Percentiles rank a stretch among this genome's conserved stretches.
These are phyloP conservation scores for Hepsetus odoe DNA, from an alignment of 2,113 vertebrate genomes.

Conservation along the genomic window DNA sequence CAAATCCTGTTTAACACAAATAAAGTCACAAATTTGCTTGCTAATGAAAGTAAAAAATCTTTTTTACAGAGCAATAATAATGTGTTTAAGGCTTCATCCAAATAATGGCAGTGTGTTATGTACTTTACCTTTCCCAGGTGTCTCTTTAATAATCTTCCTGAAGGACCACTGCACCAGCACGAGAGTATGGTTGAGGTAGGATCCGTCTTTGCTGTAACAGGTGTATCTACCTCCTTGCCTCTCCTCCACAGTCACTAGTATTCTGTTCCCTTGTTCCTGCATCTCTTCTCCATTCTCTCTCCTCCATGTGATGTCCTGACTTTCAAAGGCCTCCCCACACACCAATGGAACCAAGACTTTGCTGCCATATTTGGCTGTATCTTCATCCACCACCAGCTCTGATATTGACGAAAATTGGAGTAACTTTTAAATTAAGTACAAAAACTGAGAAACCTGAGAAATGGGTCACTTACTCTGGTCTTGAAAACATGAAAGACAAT, in stretches of 20 bases:
- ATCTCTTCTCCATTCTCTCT: slow-evolving; percentile 27
- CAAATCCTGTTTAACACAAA: too few relatives aligned
- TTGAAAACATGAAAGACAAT: too few relatives aligned
- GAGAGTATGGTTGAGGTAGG: slow-evolving; percentile 55
- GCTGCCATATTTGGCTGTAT: slow-evolving; percentile 20
- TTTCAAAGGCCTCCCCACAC: slow-evolving; percentile 45
- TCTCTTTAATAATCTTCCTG: slow-evolving; percentile 51
- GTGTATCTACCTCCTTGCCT: slow-evolving; percentile 53
- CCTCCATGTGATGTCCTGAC: slow-evolving; percentile 45
- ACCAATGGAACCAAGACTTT: slow-evolving; percentile 43
- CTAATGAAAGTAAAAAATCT: too few relatives aligned
- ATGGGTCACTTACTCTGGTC: not conserved
- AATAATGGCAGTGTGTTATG: not conserved
- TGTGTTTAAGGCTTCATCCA: not conserved
- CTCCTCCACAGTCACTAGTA: slow-evolving; percentile 49
- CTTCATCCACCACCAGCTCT: slow-evolving; percentile 50
- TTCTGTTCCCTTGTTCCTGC: slow-evolving; percentile 36
- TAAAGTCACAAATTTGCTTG: too few relatives aligned
- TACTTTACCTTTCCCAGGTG: slow-evolving; percentile 47
- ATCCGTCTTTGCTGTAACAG: slow-evolving; percentile 39
- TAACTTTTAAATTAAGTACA: not conserved
- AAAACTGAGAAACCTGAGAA: not conserved
- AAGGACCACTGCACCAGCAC: slow-evolving; percentile 50
- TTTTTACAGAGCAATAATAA: not conserved
- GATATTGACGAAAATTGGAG: not conserved